Evolutionary conservation across 2,113 vertebrate genomes (phyloP), one percentile per base, ranked within the genome.

Genomic region (Rhinopomastus cyanomelas): DNA sequence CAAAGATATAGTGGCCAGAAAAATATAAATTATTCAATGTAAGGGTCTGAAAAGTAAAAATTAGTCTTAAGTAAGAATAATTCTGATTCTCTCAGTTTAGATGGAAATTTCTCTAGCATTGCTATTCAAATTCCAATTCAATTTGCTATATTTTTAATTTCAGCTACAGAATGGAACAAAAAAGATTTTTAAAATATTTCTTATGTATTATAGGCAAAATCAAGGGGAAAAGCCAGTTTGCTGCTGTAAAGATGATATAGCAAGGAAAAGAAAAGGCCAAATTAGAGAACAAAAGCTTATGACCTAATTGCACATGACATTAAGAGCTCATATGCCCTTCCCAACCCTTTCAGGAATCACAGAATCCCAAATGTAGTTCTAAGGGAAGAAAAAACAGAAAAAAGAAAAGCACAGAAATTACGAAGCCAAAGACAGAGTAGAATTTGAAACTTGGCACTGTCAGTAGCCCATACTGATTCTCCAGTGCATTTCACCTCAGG

Each of bases 11-110:
- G 89, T 94, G 92, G 85, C 90, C 89, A 93, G 69, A 34, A 84
- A 53, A 75, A 59, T 93, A 94, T 92, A 95, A 95, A 95, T 95
- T 95, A 88, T 69, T 91, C 46, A 95, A 93, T 60, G 76, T 80
- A 83, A 94, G 36, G 30, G 26, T 78, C 62, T 94, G 74, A 89
- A 94, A 96, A 88, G 37, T 88, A 95, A 92, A 93, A 95, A 79
- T 69, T 73, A 68, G 88, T 79, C 75, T 92, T 82, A 92, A 95
- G 80, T 93, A 89, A 52, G 75, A 95, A 81, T 81, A 88, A 92
- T 85, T 95, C 52, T 26, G 57, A 68, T 75, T 61, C 26, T 52
- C 87, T 95, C 74, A 56, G 94, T 80, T 95, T 71, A 87, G 65
- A 76, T 82, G 61, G 61, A 77, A 94, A 78, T 74, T 93, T 48